phyloP scores from a whole-genome alignment of 2,888 invertebrate genomes.

The Cremastobaeus sp. region DNA sequence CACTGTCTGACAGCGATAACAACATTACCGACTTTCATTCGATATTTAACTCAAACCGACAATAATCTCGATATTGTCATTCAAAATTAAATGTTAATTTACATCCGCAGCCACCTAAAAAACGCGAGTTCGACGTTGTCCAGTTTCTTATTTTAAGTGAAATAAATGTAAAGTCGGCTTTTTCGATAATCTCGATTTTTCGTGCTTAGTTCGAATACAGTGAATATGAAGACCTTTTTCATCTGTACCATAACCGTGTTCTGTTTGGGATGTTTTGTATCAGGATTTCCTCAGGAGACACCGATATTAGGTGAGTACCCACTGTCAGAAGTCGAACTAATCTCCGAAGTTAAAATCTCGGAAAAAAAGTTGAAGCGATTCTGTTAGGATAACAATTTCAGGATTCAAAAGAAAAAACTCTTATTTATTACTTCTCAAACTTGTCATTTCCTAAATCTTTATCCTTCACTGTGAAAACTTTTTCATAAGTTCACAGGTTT shows the following conservation, averaged over 20 bases:
- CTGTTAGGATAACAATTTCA: no score
- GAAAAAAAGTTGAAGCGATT: background rate
- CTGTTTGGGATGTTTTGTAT: slow-evolving; percentile 67
- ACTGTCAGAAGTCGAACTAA: background rate
- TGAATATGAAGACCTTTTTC: slow-evolving; percentile 67
- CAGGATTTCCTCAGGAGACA: slow-evolving; percentile 74
- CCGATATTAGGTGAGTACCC: slow-evolving; percentile 70
- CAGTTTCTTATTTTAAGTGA: slow-evolving; percentile 38
- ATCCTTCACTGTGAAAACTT: no score
- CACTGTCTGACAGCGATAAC: slow-evolving; percentile 74
- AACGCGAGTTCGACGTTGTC: slow-evolving; percentile 3
- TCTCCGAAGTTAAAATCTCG: background rate
- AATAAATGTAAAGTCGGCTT: slow-evolving; percentile 34
- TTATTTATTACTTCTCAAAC: no score
- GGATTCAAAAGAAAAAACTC: no score
- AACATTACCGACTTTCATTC: slow-evolving; percentile 65
- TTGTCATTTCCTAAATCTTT: no score
- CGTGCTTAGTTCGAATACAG: slow-evolving; percentile 59
- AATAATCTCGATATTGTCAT: slow-evolving; percentile 13
- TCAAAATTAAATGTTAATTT: slow-evolving; percentile 28
- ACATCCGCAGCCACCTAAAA: background rate
- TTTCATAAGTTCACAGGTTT: no score
- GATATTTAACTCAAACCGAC: slow-evolving; percentile 1
- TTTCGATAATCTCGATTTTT: slow-evolving; percentile 27
- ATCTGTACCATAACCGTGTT: slow-evolving; percentile 63